Base-by-base conservation (phyloP, 2,797 vertebrate species). In the Babyrousa celebensis region DNA sequence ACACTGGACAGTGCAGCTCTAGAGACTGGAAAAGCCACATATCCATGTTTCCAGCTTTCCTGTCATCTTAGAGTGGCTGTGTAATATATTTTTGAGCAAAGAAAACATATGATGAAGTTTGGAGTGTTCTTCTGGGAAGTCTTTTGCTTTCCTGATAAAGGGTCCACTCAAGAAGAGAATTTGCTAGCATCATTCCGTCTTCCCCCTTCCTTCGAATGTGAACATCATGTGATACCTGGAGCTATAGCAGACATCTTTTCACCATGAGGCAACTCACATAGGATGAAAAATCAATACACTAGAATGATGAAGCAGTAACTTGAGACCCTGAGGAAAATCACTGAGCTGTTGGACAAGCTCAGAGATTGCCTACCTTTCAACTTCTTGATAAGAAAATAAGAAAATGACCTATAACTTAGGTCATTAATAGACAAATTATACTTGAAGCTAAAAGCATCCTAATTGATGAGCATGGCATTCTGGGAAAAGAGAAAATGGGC, bases 61-160 rank as follows among this genome's bases (percentile, higher is more conserved):
- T 20, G 20, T 71, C 8, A 62, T 21, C 2, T 36, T 58, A 54
- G 20, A 0, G 0, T n/a, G 23, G 25, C 16, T 70, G 48, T 43
- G 21, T 68, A 36, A 83, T 29, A 27, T 18, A 88, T 85, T 86
- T 78, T 48, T 95, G 83, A 62, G 6, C 52, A 75, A 93, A 91
- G 43, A 91, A 75, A 92, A 88, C 54, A 17, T 63, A 54, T n/a
- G 63, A 88, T 16, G 36, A 20, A 54, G 11, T 84, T 48, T 62
- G 27, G 52, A 85, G 17, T 14, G 27, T 8, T 27, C 4, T 70
- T 85, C 27, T 68, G 43, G 62, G 58, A 67, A 92, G 58, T 8
- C 12, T 85, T 92, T 62, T 89, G 29, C 12, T 94, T 90, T 92
- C n/a, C 56, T 60, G 77, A 85, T 23, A 70, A 77, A 92, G 29